Conservation (phyloP, 1,140 invertebrate genomes). For the Aradophagus sp. region DNA sequence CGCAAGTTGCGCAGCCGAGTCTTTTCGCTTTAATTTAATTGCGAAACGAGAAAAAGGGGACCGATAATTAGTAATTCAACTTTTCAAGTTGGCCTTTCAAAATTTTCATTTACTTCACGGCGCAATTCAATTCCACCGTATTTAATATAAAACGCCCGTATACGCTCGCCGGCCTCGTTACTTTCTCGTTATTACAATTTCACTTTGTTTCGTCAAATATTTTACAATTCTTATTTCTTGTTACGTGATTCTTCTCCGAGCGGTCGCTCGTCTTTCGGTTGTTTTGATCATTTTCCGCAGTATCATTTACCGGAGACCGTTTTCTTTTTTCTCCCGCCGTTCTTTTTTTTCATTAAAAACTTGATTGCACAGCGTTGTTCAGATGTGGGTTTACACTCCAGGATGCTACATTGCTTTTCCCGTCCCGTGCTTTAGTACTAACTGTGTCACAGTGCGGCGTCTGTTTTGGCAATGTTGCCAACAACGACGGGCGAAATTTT, state of each 20-base stretch:
- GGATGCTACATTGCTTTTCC: slow-evolving; percentile 31
- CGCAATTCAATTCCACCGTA: slow-evolving; percentile 7
- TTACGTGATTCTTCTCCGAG: slow-evolving; percentile 14
- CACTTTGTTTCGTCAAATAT: slow-evolving; percentile 18
- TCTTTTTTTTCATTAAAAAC: slow-evolving; percentile 36
- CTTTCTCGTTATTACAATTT: slow-evolving; percentile 32
- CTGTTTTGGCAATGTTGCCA: slow-evolving; percentile 38
- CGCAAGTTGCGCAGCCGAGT: slow-evolving; percentile 30
- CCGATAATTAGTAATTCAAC: slow-evolving; percentile 41
- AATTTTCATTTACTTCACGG: slow-evolving; percentile 20
- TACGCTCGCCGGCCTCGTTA: too few relatives aligned
- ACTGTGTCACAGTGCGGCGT: slow-evolving; percentile 27
- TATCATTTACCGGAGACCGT: slow-evolving; percentile 23
- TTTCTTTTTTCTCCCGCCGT: neutral
- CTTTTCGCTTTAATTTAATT: slow-evolving; percentile 41
- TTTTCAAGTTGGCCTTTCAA: slow-evolving; percentile 30
- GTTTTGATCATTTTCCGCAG: slow-evolving; percentile 34
- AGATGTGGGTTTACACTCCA: slow-evolving; percentile 24
- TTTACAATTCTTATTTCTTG: slow-evolving; percentile 20
- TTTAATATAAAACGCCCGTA: slow-evolving; percentile 12
- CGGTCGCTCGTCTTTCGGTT: slow-evolving; percentile 9
- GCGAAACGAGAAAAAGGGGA: slow-evolving; percentile 22
- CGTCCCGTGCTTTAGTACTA: slow-evolving; percentile 32
- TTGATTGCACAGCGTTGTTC: slow-evolving; percentile 32
- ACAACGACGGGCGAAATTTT: slow-evolving; percentile 20